These are phyloP conservation scores for Ochotona princeps DNA, from an alignment of 2,113 vertebrate species.

Conservation along the genomic window DNA sequence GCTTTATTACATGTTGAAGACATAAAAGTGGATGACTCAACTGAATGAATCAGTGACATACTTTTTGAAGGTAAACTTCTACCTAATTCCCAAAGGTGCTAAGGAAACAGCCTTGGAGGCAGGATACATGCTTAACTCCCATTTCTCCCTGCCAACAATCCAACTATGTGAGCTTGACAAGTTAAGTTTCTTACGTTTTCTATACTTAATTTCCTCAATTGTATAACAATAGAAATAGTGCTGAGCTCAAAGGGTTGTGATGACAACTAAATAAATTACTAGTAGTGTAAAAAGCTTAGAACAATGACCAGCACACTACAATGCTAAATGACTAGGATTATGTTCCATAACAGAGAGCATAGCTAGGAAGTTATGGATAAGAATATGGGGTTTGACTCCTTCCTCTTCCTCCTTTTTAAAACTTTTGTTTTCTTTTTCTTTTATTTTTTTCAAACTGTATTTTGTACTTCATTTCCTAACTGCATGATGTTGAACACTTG, in stretches of 20 bases:
- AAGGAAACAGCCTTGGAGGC: neutral
- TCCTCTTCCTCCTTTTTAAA: no score
- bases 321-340: neutral
- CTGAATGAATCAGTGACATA: conserved; percentile 11
- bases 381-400: neutral
- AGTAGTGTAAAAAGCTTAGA: neutral
- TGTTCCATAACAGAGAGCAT: neutral
- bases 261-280: neutral
- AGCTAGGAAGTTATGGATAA: neutral
- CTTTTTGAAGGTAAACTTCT: conserved; percentile 9
- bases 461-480: neutral
- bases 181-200: neutral
- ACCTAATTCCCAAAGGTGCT: neutral
- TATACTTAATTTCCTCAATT: conserved; percentile 7
- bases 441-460: no score
- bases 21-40: neutral
- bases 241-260: neutral
- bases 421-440: no score
- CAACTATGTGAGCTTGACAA: neutral
- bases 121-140: neutral
- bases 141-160: neutral
- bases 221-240: neutral
- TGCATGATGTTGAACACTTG: neutral
- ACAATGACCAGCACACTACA: neutral
- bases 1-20: neutral